Evolutionary conservation across 2,888 invertebrate species (phyloP), one percentile per base, ranked within the genome.

Genomic region (Parnassius orleans): DNA sequence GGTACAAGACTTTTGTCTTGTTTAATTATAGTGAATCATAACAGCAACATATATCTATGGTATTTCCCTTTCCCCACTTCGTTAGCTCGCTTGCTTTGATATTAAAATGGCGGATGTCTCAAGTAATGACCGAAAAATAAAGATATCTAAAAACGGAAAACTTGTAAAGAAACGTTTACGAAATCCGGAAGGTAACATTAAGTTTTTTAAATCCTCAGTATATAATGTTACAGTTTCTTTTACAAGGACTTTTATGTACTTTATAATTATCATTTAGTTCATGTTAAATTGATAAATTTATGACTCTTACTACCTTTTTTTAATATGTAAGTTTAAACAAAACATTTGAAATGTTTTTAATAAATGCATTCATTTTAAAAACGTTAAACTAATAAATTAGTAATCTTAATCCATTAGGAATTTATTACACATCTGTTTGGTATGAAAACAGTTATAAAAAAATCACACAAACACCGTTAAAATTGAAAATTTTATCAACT

Each of bases 51-150:
- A 7, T 33, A 33, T 33, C 33, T 33, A 33, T 33, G 33, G 7
- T 7, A 33, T 33, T 33, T 33, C 33, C 33, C 33, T 33, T 33
- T 33, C 33, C 33, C 33, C 33, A 33, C 33, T 33, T 33, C 11
- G 43, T 43, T 43, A 47, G 12, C 11, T 51, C 46, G 51, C 41
- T 58, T 73, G 79, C 81, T 84, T 82, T 77, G 87, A 85, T 89
- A 85, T 69, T 83, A 92, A 91, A 92, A 92, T 92, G 92, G 92
- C 92, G 84, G 92, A 92, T 91, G 91, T 91, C 90, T 81, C 90
- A 86, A 87, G 77, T 74, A 81, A 73, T 78, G 91, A 91, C 48
- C 85, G 90, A 68, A 92, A 90, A 89, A 72, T 87, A 76, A 92
- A 92, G 78, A 80, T 87, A 69, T 86, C 79, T 76, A 92, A 90